These are phyloP conservation scores for Watsonalla binaria DNA, from an alignment of 2,888 invertebrate genomes.

Conservation along the genomic window DNA sequence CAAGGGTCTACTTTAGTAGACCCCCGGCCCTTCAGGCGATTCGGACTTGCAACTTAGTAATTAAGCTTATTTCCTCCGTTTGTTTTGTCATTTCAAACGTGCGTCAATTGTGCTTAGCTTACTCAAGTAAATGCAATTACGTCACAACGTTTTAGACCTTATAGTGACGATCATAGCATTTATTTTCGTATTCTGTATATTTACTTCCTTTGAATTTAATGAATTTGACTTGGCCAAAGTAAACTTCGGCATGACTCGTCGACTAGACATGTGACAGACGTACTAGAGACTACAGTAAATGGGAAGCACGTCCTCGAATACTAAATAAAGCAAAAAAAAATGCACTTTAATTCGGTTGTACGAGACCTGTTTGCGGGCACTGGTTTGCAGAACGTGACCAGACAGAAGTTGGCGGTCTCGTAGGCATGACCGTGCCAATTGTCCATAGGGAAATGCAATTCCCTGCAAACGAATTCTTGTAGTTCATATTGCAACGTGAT, in stretches of 20 bases:
- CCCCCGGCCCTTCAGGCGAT: constrained; percentile 52
- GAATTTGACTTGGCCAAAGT: constrained; percentile 16
- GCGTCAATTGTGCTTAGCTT: constrained; percentile 48
- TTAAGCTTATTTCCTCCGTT: constrained; percentile 70
- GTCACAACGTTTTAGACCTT: constrained; percentile 2
- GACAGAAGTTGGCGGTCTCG: constrained; percentile 50
- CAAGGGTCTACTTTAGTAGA: constrained; percentile 60
- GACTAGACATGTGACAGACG: constrained; percentile 53
- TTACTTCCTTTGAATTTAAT: not conserved
- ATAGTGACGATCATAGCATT: not conserved
- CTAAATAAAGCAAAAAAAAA: constrained; percentile 51
- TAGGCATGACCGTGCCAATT: constrained; percentile 54
- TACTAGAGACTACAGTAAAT: constrained; percentile 44
- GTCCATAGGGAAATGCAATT: constrained; percentile 39
- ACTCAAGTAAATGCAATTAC: constrained; percentile 19
- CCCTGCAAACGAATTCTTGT: constrained; percentile 33
- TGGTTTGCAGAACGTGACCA: constrained; percentile 75
- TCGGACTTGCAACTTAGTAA: constrained; percentile 66
- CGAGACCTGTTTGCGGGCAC: constrained; percentile 65
- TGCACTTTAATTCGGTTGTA: constrained; percentile 53
- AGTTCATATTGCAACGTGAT: constrained; percentile 10
- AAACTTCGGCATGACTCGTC: constrained; percentile 33
- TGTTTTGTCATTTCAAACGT: constrained; percentile 60
- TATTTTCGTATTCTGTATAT: not conserved
- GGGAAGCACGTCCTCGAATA: constrained; percentile 46